phyloP scores from a whole-genome alignment of 2,888 invertebrate species.

The Noctua pronuba region DNA sequence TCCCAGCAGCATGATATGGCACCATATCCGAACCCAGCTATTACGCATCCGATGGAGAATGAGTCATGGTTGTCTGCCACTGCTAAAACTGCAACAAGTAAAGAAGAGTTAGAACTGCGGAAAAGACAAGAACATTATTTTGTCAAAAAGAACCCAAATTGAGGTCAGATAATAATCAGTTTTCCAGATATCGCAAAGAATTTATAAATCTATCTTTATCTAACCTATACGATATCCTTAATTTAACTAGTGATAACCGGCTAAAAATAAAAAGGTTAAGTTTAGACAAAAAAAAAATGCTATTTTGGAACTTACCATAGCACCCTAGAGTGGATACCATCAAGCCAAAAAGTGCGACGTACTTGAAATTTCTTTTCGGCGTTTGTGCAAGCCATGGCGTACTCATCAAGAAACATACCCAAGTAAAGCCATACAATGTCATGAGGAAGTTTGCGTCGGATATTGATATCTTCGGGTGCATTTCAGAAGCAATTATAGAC shows the following conservation, averaged over 20 bases:
- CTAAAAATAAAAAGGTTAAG: neutral
- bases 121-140: no score
- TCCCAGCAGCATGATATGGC: conserved; percentile 87
- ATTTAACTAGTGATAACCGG: neutral
- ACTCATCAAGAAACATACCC: conserved; percentile 86
- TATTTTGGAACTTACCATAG: conserved; percentile 79
- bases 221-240: neutral
- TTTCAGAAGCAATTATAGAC: conserved; percentile 82
- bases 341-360: conserved; percentile 80
- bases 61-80: conserved; percentile 83
- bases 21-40: conserved; percentile 88
- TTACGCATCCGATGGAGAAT: conserved; percentile 87
- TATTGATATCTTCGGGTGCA: conserved; percentile 81
- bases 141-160: neutral
- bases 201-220: neutral
- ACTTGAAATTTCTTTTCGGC: conserved; percentile 86
- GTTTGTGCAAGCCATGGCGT: conserved; percentile 87
- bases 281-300: neutral
- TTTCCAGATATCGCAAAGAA: neutral
- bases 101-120: neutral
- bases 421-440: conserved; percentile 86
- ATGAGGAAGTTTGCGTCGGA: conserved; percentile 85
- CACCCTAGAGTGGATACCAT: conserved; percentile 80
- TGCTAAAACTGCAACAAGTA: conserved; percentile 79
- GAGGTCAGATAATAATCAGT: neutral